These are phyloP conservation scores for Smittia aterrima DNA, from an alignment of 2,888 invertebrate species.

Conservation along the genomic window DNA sequence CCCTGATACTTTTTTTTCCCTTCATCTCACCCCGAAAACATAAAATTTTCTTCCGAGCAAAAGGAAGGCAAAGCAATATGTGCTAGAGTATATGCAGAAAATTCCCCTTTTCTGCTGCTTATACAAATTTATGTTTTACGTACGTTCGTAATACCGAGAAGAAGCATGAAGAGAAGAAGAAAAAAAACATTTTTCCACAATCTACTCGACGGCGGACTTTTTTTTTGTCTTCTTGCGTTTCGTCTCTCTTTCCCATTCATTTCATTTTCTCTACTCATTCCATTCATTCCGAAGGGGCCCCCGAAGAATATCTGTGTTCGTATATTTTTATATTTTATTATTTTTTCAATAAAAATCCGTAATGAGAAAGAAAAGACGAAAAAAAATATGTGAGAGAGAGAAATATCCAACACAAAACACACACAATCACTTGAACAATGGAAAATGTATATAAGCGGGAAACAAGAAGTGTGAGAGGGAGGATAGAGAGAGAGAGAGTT, in stretches of 20 bases:
- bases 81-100: slow-evolving; percentile 17
- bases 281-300: slow-evolving; percentile 10
- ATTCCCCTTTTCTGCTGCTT: slow-evolving; percentile 29
- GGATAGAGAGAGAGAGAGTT: not conserved
- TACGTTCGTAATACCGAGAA: slow-evolving; percentile 20
- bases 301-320: slow-evolving; percentile 13
- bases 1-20: slow-evolving; percentile 18
- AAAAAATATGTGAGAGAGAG: not conserved
- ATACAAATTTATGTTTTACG: slow-evolving; percentile 26
- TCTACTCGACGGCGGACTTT: slow-evolving; percentile 16
- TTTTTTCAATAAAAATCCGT: slow-evolving; percentile 31
- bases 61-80: slow-evolving; percentile 7
- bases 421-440: not conserved
- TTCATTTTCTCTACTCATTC: slow-evolving; percentile 1
- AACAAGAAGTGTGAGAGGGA: not conserved
- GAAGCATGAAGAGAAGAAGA: not conserved
- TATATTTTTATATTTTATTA: slow-evolving; percentile 12
- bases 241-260: not conserved
- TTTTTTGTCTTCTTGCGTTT: not conserved
- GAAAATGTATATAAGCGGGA: not conserved
- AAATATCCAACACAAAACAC: not conserved
- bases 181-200: slow-evolving; percentile 23
- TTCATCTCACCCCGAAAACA: slow-evolving; percentile 22
- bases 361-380: slow-evolving; percentile 22
- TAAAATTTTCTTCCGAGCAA: slow-evolving; percentile 1